phyloP scores from a whole-genome alignment of 2,888 invertebrate genomes.

The Adela reaumurella region DNA sequence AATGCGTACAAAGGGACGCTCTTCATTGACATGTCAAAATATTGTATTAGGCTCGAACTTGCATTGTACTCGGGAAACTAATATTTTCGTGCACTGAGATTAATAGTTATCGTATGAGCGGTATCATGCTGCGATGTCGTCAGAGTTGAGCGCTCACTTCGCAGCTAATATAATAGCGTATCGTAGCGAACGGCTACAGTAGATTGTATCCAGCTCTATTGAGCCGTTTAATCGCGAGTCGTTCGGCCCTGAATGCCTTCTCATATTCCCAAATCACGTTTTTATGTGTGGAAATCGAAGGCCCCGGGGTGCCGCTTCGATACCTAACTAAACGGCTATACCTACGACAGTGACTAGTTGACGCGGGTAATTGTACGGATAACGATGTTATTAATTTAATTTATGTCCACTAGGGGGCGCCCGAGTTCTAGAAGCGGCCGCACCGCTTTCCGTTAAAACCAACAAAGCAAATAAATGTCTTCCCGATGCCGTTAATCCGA shows the following conservation, averaged over 20 bases:
- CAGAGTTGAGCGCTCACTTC: neutral
- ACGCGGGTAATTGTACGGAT: neutral
- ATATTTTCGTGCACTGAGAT: neutral
- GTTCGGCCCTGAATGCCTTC: neutral
- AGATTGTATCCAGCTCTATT: no score
- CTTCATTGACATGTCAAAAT: neutral
- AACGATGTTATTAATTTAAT: neutral
- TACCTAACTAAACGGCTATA: neutral
- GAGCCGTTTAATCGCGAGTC: no score
- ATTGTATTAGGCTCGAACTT: neutral
- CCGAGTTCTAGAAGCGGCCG: neutral
- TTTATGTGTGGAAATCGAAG: neutral
- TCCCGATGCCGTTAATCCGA: neutral
- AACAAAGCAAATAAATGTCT: neutral
- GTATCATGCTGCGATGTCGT: neutral
- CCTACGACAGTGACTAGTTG: neutral
- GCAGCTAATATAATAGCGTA: no score
- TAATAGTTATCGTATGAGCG: neutral
- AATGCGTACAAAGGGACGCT: neutral
- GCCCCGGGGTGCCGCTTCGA: neutral
- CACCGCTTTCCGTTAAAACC: neutral
- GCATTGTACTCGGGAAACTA: neutral
- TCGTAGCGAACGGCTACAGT: no score
- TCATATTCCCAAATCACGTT: neutral
- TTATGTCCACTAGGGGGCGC: neutral